These are phyloP conservation scores for Blastobasis adustella DNA, from an alignment of 2,888 invertebrate species.

Conservation along the genomic window DNA sequence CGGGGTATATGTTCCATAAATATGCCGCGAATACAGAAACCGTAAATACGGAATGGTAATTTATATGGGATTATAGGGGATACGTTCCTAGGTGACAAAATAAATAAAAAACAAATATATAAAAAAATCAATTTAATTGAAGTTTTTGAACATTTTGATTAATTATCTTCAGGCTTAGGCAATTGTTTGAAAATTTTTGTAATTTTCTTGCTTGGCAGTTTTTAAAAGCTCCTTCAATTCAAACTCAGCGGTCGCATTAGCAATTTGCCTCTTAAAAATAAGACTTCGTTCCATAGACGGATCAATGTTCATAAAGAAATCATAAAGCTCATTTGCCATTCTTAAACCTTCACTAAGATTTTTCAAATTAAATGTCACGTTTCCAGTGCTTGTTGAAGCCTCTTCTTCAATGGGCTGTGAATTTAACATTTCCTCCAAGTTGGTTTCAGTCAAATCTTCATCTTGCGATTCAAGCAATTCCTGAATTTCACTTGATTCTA, in stretches of 20 bases:
- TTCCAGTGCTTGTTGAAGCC: slow-evolving; percentile 13
- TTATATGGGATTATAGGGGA: slow-evolving; percentile 4
- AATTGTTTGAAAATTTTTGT: slow-evolving; percentile 15
- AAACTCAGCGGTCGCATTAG: slow-evolving; percentile 17
- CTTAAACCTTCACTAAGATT: slow-evolving; percentile 19
- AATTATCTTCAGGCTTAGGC: slow-evolving; percentile 8
- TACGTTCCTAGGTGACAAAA: slow-evolving; percentile 7
- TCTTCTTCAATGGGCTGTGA: not conserved
- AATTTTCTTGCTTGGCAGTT: slow-evolving; percentile 13
- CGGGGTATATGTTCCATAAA: slow-evolving; percentile 8
- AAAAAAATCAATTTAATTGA: slow-evolving; percentile 4
- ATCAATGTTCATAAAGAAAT: slow-evolving; percentile 20
- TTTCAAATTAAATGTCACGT: slow-evolving; percentile 23
- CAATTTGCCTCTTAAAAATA: slow-evolving; percentile 9
- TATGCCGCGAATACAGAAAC: slow-evolving; percentile 6
- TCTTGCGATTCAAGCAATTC: slow-evolving; percentile 10
- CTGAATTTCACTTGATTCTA: slow-evolving; percentile 20
- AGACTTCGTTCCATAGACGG: slow-evolving; percentile 17
- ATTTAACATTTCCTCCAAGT: slow-evolving; percentile 17
- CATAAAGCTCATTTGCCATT: slow-evolving; percentile 20
- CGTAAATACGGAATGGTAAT: no score
- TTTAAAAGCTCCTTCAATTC: slow-evolving; percentile 17
- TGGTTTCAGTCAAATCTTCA: slow-evolving; percentile 26
- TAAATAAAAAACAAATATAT: not conserved
- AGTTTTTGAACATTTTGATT: slow-evolving; percentile 8